Percentiles rank a stretch among this genome's conserved stretches.
Conservation (phyloP, 1,140 invertebrate species). For the Cotesia chilonis region DNA sequence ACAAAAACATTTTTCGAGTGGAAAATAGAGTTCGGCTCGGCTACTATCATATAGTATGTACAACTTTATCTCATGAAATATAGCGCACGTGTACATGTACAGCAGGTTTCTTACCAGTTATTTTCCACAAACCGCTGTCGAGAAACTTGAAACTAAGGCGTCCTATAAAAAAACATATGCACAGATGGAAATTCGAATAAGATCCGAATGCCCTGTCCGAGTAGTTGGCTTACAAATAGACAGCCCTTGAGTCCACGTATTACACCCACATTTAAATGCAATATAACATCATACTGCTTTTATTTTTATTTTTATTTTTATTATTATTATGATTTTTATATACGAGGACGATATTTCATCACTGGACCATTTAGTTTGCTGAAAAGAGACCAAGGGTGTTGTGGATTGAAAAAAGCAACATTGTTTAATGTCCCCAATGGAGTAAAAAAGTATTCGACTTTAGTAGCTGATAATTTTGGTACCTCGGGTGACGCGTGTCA, state of each 20-base stretch:
- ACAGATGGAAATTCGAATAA: not conserved
- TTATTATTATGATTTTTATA: too few relatives aligned
- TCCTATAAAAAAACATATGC: slow-evolving; percentile 16
- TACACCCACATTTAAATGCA: too few relatives aligned
- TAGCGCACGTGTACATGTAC: not conserved
- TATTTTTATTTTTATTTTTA: too few relatives aligned
- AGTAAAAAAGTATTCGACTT: slow-evolving; percentile 41
- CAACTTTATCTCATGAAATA: slow-evolving; percentile 18
- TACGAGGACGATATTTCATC: slow-evolving; percentile 35
- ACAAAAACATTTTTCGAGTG: slow-evolving; percentile 17
- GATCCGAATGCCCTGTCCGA: not conserved
- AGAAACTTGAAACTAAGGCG: slow-evolving; percentile 2
- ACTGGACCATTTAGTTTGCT: slow-evolving; percentile 35
- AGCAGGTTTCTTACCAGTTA: not conserved
- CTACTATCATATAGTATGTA: not conserved
- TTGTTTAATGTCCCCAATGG: not conserved
- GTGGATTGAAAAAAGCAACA: too few relatives aligned
- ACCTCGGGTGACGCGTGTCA: slow-evolving; percentile 42
- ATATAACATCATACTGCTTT: too few relatives aligned
- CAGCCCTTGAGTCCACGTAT: slow-evolving; percentile 6
- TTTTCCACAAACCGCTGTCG: not conserved
- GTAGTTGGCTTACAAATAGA: slow-evolving; percentile 14
- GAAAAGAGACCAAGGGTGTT: slow-evolving; percentile 9
- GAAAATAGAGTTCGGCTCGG: slow-evolving; percentile 19
- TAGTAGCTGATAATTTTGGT: slow-evolving; percentile 53